Percentiles rank a stretch among this genome's conserved stretches.
phyloP scores from a whole-genome alignment of 2,888 invertebrate species.

The Orthosia gothica region DNA sequence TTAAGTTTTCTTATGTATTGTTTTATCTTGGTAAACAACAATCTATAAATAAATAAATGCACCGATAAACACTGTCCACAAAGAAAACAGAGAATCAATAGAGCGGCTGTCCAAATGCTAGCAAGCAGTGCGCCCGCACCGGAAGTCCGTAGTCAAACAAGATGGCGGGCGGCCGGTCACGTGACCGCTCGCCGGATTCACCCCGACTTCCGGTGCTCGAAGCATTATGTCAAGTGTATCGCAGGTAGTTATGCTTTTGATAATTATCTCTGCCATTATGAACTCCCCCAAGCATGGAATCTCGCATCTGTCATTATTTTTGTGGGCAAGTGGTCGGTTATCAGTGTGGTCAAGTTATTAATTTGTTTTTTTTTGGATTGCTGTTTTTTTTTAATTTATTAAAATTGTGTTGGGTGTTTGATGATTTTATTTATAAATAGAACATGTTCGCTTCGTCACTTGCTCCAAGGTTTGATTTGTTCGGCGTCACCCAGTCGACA shows the following conservation, averaged over 20 bases:
- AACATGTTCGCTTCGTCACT: too few relatives aligned
- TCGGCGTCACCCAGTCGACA: too few relatives aligned
- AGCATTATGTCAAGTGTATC: constrained; percentile 88
- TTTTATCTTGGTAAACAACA: too few relatives aligned
- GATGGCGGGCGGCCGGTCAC: constrained; percentile 87
- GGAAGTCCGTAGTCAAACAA: constrained; percentile 89
- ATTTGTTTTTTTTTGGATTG: constrained; percentile 30
- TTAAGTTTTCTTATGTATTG: too few relatives aligned
- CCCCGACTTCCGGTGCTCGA: constrained; percentile 88
- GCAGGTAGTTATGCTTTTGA: constrained; percentile 83
- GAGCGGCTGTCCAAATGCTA: constrained; percentile 78
- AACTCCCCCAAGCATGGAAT: constrained; percentile 77
- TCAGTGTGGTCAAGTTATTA: constrained; percentile 37
- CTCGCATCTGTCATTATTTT: constrained; percentile 87
- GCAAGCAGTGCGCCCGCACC: constrained; percentile 79
- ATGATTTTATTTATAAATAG: not conserved
- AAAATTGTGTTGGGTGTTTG: not conserved
- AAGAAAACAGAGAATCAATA: constrained; percentile 60
- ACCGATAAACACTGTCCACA: constrained; percentile 64
- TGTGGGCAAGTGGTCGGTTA: constrained; percentile 33
- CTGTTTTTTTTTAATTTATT: constrained; percentile 22
- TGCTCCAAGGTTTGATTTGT: too few relatives aligned
- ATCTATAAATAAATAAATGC: not conserved
- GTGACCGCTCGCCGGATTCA: constrained; percentile 87
- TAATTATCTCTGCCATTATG: constrained; percentile 82